These are phyloP conservation scores for Botia kubotai DNA, from an alignment of 2,797 vertebrate species.

Conservation along the genomic window DNA sequence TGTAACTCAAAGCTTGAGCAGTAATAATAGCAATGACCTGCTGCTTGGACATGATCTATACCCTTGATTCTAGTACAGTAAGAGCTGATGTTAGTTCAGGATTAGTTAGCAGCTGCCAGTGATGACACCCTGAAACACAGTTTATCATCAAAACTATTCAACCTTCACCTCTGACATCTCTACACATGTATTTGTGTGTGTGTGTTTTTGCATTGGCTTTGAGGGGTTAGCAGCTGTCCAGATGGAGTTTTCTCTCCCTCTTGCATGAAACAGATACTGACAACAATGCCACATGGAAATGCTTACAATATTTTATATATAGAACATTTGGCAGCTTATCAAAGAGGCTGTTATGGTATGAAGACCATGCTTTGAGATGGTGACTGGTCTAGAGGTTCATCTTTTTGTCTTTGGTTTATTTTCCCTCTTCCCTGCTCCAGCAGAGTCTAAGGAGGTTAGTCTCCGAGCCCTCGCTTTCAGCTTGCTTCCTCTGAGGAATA, in stretches of 20 bases:
- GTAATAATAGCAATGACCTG: no score
- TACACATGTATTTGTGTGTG: not conserved
- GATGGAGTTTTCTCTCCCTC: not conserved
- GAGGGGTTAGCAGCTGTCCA: not conserved
- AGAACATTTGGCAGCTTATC: conserved; percentile 34
- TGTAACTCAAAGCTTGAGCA: no score
- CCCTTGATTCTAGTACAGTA: not conserved
- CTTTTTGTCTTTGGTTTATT: no score
- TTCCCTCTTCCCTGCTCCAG: no score
- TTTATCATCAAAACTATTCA: conserved; percentile 8
- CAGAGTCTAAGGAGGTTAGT: no score
- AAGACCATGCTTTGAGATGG: conserved; percentile 7
- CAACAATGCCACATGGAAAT: conserved; percentile 40
- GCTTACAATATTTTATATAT: conserved; percentile 45
- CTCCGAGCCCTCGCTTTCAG: no score
- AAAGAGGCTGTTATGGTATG: conserved; percentile 31
- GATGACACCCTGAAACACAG: conserved; percentile 17
- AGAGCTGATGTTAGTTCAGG: conserved; percentile 3
- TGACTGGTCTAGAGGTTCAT: conserved; percentile 1
- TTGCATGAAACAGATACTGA: not conserved
- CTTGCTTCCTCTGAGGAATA: no score
- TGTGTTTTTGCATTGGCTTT: not conserved
- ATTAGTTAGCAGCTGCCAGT: not conserved
- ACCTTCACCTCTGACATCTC: not conserved
- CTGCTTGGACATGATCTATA: no score